phyloP scores from a whole-genome alignment of 2,113 vertebrate species.

The Salvelinus namaycush region DNA sequence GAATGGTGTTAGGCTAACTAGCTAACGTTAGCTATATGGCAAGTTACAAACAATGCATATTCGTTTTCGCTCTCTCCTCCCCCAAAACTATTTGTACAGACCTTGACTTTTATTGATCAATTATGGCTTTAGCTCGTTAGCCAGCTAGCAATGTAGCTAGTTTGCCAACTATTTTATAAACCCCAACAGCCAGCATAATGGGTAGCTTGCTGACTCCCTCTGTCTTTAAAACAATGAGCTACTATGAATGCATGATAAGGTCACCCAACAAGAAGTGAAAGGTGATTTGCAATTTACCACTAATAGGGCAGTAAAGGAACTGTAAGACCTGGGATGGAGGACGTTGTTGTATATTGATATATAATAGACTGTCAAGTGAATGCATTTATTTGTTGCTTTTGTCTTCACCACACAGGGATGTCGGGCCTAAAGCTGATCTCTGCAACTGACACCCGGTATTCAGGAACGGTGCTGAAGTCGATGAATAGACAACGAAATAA shows the following conservation, averaged over 20 bases:
- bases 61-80: too few species aligned
- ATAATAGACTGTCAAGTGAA: background rate
- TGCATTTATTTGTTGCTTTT: background rate
- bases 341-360: too few species aligned
- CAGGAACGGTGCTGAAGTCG: slow-evolving; percentile 82
- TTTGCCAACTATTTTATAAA: too few species aligned
- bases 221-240: background rate
- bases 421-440: slow-evolving; percentile 92
- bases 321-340: background rate
- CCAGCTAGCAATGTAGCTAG: too few species aligned
- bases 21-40: too few species aligned
- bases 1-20: background rate
- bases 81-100: too few species aligned
- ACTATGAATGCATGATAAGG: background rate
- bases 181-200: background rate
- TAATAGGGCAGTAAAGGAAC: background rate
- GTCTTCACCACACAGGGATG: slow-evolving; percentile 79
- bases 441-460: slow-evolving; percentile 91
- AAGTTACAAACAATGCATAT: too few species aligned
- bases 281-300: background rate
- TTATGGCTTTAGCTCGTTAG: too few species aligned
- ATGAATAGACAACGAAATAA: slow-evolving; percentile 90
- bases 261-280: background rate
- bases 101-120: too few species aligned
- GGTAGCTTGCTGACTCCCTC: background rate